These are phyloP conservation scores for Trialeurodes vaporariorum DNA, from an alignment of 1,140 invertebrate genomes.

Conservation along the genomic window DNA sequence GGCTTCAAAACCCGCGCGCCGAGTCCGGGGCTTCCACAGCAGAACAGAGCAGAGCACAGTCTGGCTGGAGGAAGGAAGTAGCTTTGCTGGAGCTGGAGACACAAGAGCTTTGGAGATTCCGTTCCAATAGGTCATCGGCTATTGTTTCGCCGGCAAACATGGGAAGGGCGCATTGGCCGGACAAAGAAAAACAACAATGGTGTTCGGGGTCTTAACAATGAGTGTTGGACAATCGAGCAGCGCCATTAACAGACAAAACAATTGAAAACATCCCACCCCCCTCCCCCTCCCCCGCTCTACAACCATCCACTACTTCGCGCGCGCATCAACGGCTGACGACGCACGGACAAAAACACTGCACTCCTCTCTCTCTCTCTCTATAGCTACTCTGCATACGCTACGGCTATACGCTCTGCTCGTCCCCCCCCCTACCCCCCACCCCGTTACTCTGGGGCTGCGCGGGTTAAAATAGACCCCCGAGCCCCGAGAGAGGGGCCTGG, in stretches of 20 bases:
- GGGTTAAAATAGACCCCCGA: too few species aligned
- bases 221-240: neutral
- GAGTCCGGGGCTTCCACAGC: neutral
- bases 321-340: too few species aligned
- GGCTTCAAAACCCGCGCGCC: too few species aligned
- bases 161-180: neutral
- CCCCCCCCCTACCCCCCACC: too few species aligned
- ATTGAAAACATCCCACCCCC: neutral
- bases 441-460: too few species aligned
- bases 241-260: neutral
- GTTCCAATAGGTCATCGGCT: neutral
- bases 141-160: neutral
- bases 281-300: neutral
- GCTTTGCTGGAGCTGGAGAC: neutral
- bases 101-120: neutral
- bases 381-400: too few species aligned
- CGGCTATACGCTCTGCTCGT: too few species aligned
- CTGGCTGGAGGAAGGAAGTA: neutral
- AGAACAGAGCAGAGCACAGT: neutral
- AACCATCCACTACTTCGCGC: too few species aligned
- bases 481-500: too few species aligned
- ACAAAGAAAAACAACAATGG: constrained; percentile 1
- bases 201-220: neutral
- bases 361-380: too few species aligned
- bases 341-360: too few species aligned